These are phyloP conservation scores for Pseudomyrmex flavicornis DNA, from an alignment of 1,140 invertebrate species.

Conservation along the genomic window DNA sequence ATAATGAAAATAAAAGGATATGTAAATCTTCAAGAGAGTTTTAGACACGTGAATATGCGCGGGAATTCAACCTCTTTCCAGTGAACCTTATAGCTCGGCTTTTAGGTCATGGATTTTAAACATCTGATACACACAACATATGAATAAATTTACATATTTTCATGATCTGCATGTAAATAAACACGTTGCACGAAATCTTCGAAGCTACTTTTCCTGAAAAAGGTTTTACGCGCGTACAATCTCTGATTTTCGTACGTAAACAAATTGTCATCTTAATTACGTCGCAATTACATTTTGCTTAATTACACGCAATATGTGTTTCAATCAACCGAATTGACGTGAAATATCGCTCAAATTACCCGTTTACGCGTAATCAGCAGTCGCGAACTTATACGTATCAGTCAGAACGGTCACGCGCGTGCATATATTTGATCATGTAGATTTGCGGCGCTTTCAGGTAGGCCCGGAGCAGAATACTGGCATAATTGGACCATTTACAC, in stretches of 20 bases:
- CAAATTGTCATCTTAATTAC: too few relatives aligned
- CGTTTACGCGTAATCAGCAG: neutral
- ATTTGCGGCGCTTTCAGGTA: constrained; percentile 76
- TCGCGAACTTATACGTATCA: neutral
- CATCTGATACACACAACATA: constrained; percentile 1
- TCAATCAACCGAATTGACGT: too few relatives aligned
- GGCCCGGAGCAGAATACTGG: constrained; percentile 86
- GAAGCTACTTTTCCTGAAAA: neutral
- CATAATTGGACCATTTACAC: constrained; percentile 84
- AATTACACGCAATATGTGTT: too few relatives aligned
- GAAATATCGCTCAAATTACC: constrained; percentile 30
- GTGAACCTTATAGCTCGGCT: constrained; percentile 8
- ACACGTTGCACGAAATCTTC: neutral
- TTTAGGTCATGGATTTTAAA: neutral
- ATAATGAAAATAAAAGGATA: constrained; percentile 5
- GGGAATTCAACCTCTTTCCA: neutral
- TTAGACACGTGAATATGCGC: neutral
- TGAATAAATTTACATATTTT: constrained; percentile 25
- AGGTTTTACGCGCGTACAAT: too few relatives aligned
- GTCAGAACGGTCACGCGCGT: constrained; percentile 8
- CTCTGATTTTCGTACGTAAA: too few relatives aligned
- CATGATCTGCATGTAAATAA: constrained; percentile 29
- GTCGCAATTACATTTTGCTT: too few relatives aligned
- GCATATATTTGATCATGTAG: constrained; percentile 12
- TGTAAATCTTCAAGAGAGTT: neutral